Evolutionary conservation across 92 coral and sea anemone species (phyloP), one percentile per base, ranked within the genome.

Genomic region (Pocillopora meandrina): DNA sequence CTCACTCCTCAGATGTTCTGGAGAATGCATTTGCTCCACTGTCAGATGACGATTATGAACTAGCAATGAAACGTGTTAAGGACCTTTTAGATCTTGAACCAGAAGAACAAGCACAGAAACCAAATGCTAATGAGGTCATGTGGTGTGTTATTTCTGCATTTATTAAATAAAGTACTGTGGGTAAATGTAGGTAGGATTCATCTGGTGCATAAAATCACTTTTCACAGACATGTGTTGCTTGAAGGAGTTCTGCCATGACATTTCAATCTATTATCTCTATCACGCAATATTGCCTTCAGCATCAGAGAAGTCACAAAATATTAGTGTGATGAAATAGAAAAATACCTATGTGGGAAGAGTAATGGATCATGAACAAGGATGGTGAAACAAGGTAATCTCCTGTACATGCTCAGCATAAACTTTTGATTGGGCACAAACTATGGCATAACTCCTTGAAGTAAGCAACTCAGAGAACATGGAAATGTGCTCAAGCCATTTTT

Each of bases 131-230:
- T 75, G 98, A 94, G 71, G 74, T 97, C 13, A 97, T 97, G 99
- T 97, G 99, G 99, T 95, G 95, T 92, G 99, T 97, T 7, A 87
- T 97, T 34, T 94, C 99, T 0, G 99, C 99, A 63, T 97, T 97
- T 70, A 94, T 97, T 65, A 97, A 97, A 87, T 97, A 79, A 89
- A 42, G 15, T 19, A 26, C 57, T 15, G 20, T 42, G 58, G 42
- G 63, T 31, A 21, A 65, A n/a, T 16, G 55, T 81, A 81, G 69
- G 65, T 86, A 57, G 71, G 42, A 72, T 12, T 11, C 31, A 71
- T 79, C 70, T 19, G 52, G 56, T 64, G 65, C 65, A 83, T 56
- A 34, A 65, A 61, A 75, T 75, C 9, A 15, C 20, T 68, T 34
- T 70, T 10, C 20, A 33, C 56, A 35, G 74, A 19, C 21, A 70